Evolutionary conservation across 2,797 vertebrate species (phyloP).

Genomic region (Sphaeramia orbicularis): DNA sequence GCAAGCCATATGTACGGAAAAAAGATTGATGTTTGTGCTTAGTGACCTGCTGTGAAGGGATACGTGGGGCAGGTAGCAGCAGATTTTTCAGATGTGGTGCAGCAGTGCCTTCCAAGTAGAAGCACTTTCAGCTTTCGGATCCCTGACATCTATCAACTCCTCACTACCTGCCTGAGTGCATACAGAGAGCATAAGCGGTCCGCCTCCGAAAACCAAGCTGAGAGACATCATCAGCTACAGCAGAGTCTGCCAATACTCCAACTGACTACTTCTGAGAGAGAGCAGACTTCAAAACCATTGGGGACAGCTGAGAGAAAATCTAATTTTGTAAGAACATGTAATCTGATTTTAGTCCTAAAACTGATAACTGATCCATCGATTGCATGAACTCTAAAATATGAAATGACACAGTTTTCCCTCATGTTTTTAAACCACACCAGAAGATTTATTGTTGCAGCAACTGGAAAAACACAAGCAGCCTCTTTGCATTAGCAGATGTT

Average conservation of each 20-base stretch:
- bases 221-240: constrained; percentile 10
- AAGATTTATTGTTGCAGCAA: background rate
- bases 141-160: constrained; percentile 17
- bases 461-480: background rate
- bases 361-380: constrained; percentile 1
- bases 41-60: too few species aligned
- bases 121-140: background rate
- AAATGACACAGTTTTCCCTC: background rate
- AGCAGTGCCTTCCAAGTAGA: background rate
- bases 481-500: constrained; percentile 1
- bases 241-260: constrained; percentile 24
- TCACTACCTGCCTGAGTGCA: constrained; percentile 11
- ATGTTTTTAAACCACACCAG: constrained; percentile 2
- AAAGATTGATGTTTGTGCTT: too few species aligned
- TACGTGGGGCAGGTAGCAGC: too few species aligned
- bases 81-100: background rate
- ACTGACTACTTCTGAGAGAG: constrained; percentile 17
- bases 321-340: background rate
- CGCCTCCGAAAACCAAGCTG: constrained; percentile 10
- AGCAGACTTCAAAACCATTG: constrained; percentile 3
- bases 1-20: too few species aligned
- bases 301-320: constrained; percentile 2
- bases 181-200: constrained; percentile 2
- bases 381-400: constrained; percentile 2
- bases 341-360: constrained; percentile 3